These are phyloP conservation scores for Rhopalosiphum maidis DNA, from an alignment of 1,140 invertebrate genomes.

Conservation along the genomic window DNA sequence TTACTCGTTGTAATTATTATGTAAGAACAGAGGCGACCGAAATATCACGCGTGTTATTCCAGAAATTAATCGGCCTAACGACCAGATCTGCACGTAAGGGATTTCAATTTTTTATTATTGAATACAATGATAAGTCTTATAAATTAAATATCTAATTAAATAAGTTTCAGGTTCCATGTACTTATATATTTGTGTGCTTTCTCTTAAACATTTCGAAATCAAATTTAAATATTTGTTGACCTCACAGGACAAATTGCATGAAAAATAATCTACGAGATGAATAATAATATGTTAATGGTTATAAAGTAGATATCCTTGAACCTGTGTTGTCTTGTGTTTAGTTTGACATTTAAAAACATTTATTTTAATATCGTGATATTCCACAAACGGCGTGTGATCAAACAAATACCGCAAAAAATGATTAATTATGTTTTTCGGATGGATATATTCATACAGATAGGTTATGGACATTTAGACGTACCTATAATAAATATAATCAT, in stretches of 20 bases:
- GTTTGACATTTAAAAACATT: conserved; percentile 51
- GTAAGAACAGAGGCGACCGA: background rate
- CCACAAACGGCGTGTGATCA: conserved; percentile 24
- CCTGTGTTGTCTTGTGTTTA: conserved; percentile 38
- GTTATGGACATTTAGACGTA: conserved; percentile 2
- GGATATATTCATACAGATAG: conserved; percentile 26
- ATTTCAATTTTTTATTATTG: conserved; percentile 21
- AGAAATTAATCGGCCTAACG: conserved; percentile 43
- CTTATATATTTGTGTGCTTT: background rate
- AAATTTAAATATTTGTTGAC: conserved; percentile 34
- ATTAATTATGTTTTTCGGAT: conserved; percentile 40
- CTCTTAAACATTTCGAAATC: conserved; percentile 40
- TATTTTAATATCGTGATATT: conserved; percentile 34
- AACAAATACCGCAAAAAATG: conserved; percentile 38
- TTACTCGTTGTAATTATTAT: background rate
- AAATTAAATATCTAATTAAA: background rate
- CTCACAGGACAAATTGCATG: conserved; percentile 26
- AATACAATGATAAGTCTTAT: conserved; percentile 21
- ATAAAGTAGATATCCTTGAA: conserved; percentile 53
- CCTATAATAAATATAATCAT: conserved; percentile 16
- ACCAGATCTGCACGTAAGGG: conserved; percentile 53
- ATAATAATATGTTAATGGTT: conserved; percentile 23
- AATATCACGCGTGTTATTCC: background rate
- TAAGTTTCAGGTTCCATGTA: background rate
- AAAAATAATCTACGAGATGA: conserved; percentile 35